A percentile compares a stretch with the other conserved stretches of the same genome.
Conservation (phyloP, 2,113 vertebrate genomes). For the Gallinago media region DNA sequence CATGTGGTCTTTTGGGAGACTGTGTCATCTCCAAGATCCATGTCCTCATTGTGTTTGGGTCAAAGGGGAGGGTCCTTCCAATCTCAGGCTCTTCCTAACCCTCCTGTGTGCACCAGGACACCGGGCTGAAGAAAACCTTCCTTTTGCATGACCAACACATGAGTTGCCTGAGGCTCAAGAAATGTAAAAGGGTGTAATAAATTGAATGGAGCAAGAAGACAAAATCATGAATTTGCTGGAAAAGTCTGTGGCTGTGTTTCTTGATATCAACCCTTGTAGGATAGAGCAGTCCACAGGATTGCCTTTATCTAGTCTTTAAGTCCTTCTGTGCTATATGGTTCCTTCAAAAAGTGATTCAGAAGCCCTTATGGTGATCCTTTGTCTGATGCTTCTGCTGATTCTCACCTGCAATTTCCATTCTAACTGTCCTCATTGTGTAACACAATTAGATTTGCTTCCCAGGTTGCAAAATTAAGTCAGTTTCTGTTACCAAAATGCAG, state of each 20-base stretch:
- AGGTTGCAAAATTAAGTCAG: background rate
- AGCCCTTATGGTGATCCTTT: background rate
- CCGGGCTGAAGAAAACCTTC: background rate
- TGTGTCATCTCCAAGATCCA: background rate
- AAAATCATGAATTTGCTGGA: background rate
- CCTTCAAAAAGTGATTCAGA: background rate
- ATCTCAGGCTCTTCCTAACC: background rate
- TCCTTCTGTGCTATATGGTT: background rate
- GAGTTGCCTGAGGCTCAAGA: background rate
- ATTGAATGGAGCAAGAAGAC: background rate
- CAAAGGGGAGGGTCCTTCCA: background rate
- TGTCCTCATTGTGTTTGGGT: background rate
- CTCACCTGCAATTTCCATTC: background rate
- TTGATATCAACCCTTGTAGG: background rate
- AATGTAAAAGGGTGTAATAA: background rate
- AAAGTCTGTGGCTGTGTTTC: background rate
- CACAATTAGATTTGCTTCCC: background rate
- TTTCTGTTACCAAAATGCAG: background rate
- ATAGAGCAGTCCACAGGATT: background rate
- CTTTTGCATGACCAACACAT: accelerated
- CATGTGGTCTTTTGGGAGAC: accelerated
- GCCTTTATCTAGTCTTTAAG: background rate
- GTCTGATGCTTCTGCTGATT: background rate
- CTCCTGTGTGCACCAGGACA: background rate
- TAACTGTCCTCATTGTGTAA: background rate